Percentiles rank a stretch among this genome's conserved stretches.
Conservation (phyloP, 2,113 vertebrate species). For the Oreotragus oreotragus region DNA sequence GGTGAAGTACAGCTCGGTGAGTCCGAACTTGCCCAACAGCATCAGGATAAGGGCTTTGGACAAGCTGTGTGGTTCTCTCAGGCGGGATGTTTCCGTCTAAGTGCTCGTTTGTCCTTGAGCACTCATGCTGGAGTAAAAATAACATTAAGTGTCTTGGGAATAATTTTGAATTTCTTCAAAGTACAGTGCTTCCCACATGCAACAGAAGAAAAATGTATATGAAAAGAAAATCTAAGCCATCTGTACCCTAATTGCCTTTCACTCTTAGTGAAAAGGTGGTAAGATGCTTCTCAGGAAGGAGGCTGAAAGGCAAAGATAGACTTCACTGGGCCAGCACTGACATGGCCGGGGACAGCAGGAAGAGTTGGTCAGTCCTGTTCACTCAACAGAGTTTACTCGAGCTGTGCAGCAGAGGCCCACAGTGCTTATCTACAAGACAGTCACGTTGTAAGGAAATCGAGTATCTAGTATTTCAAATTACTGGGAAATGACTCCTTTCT, state of each 20-base stretch:
- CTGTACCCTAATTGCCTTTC: neutral
- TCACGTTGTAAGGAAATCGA: neutral
- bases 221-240: neutral
- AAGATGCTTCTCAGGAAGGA: neutral
- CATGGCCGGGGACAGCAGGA: neutral
- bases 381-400: neutral
- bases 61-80: neutral
- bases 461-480: neutral
- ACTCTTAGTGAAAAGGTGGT: neutral
- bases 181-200: neutral
- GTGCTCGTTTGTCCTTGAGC: neutral
- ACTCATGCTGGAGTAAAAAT: neutral
- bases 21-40: neutral
- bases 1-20: neutral
- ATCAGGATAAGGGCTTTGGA: neutral
- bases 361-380: neutral
- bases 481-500: constrained; percentile 10
- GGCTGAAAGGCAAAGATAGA: neutral
- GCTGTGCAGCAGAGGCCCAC: neutral
- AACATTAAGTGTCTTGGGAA: neutral
- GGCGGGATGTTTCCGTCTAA: neutral
- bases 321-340: neutral
- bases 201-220: neutral
- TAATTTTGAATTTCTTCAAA: constrained; percentile 33
- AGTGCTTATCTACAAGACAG: neutral